Evolutionary conservation across 2,113 vertebrate genomes (phyloP), one percentile per base, ranked within the genome.

Genomic region (Ibidorhyncha struthersii): DNA sequence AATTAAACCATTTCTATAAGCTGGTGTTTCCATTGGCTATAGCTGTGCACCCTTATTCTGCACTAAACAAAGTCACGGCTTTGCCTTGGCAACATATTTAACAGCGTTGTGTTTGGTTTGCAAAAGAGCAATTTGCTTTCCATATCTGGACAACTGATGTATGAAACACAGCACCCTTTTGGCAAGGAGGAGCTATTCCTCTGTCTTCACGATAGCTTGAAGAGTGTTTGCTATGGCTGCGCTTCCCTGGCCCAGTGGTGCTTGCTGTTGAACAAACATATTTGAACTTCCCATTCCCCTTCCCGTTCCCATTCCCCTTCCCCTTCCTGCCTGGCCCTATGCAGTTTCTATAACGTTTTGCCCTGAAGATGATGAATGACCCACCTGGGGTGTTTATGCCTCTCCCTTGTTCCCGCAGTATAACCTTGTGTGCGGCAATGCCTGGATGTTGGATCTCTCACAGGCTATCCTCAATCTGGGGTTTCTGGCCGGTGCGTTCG

Each of bases 401-500:
- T 95, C 87, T 96, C 78, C n/a, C 97, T 93, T 89, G 30, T 93
- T 92, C 84, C 91, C 40, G n/a, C 97, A 99, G 99, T 99, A 99
- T 81, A 97, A 99, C 93, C 98, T 99, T 52, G 99, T 99, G 93
- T 99, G 99, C 19, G 77, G 89, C 18, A 97, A 98, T 17, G 98
- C 96, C 5, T 99, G 99, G 99, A 95, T 99, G 98, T 95, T 99
- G 96, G 99, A 99, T 95, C 93, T 99, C 98, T 99, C 98, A 63
- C 99, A 99, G 85, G 98, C 99, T 38, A 84, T 98, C 66, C 98
- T 99, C 63, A 99, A 99, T 62, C 96, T 99, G 70, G 99, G 99
- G 5, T 99, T 99, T 97, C 97, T 99, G 93, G 38, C 98, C 1
- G 99, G 99, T 2, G 99, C 99, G 0, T 99, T 99, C 66, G 96